Percentiles rank a stretch among this genome's conserved stretches.
Evolutionary conservation across 2,888 invertebrate species (phyloP).

Genomic region (Pterostichus madidus): DNA sequence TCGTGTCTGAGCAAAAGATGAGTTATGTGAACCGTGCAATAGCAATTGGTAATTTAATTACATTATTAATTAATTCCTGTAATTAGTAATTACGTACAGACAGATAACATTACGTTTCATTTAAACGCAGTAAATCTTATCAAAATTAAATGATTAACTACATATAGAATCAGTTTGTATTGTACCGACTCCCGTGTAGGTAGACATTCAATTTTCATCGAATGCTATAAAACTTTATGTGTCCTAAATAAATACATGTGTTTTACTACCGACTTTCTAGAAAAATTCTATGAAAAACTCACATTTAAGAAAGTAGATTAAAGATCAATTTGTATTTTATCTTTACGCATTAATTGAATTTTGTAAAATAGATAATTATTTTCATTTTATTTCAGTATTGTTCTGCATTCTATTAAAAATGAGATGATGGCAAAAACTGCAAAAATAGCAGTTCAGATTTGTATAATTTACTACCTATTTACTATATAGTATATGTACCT

Average conservation of each 20-base stretch:
- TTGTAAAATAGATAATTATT: background rate
- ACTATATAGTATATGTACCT: too few species aligned
- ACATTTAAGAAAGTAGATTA: constrained; percentile 28
- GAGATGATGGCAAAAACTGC: too few species aligned
- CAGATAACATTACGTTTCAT: background rate
- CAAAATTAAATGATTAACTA: background rate
- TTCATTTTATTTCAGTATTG: background rate
- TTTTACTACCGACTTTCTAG: constrained; percentile 30
- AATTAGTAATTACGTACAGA: background rate
- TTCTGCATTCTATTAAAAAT: too few species aligned
- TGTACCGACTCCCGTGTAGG: background rate
- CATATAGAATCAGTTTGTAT: background rate
- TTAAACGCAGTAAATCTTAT: constrained; percentile 7
- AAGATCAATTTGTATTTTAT: constrained; percentile 24
- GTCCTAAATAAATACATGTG: constrained; percentile 27
- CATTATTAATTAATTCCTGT: background rate
- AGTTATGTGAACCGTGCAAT: background rate
- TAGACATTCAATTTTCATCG: too few species aligned
- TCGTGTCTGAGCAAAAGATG: too few species aligned
- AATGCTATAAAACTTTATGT: constrained; percentile 30
- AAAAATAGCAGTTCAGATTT: too few species aligned
- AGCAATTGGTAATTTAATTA: background rate
- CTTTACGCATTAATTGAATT: too few species aligned
- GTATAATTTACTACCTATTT: too few species aligned
- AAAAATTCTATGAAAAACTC: constrained; percentile 10